phyloP scores from a whole-genome alignment of 2,113 vertebrate species.

The Recurvirostra avosetta region DNA sequence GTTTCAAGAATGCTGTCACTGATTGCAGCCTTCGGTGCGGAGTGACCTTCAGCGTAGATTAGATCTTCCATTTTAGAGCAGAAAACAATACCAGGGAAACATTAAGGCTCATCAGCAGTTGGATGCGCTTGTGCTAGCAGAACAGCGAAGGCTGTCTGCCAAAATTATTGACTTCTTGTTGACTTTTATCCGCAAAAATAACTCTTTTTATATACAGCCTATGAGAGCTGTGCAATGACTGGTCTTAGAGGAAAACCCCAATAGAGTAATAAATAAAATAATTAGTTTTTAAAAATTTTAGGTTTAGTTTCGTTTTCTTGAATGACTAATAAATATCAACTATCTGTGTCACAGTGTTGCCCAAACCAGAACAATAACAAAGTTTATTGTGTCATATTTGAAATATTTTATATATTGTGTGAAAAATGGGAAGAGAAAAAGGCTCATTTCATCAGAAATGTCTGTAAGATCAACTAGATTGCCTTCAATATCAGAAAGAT shows the following conservation, averaged over 20 bases:
- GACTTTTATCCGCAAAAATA: conserved; percentile 18
- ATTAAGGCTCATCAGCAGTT: conserved; percentile 41
- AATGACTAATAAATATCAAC: neutral
- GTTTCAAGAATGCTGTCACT: neutral
- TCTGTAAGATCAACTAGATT: neutral
- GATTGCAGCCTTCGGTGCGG: neutral
- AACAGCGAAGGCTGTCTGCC: conserved; percentile 18
- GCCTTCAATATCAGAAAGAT: neutral
- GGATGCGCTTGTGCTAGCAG: conserved; percentile 29
- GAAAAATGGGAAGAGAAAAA: neutral
- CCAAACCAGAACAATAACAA: neutral
- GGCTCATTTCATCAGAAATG: neutral
- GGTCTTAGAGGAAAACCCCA: neutral
- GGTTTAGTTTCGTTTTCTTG: neutral
- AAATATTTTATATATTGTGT: neutral
- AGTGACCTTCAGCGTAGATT: conserved; percentile 41
- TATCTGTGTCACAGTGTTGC: neutral
- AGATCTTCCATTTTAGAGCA: conserved; percentile 43
- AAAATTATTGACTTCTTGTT: conserved; percentile 16
- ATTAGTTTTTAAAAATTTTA: neutral
- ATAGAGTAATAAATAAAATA: neutral
- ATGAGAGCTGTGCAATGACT: neutral
- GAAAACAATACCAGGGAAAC: conserved; percentile 35
- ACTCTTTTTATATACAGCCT: neutral
- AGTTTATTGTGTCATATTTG: neutral